Conservation (phyloP, 2,888 invertebrate species). For the Rhabditophanes sp. region DNA sequence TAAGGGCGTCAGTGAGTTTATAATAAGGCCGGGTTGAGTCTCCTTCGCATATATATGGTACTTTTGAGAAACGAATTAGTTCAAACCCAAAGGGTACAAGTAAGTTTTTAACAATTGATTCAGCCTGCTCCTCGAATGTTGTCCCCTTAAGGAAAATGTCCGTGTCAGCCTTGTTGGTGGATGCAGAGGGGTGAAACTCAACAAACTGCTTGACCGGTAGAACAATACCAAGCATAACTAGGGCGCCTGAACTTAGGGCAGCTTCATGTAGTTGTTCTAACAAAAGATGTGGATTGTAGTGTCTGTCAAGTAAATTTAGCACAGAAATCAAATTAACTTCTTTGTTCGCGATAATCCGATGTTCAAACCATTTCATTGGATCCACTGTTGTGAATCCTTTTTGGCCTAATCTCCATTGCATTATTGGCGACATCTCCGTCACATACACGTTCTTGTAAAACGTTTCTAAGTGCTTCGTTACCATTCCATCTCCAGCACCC, state of each 20-base stretch:
- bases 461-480: slow-evolving; percentile 63
- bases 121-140: slow-evolving; percentile 56
- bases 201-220: slow-evolving; percentile 85
- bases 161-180: no score
- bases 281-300: slow-evolving; percentile 65
- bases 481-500: slow-evolving; percentile 87
- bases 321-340: slow-evolving; percentile 69
- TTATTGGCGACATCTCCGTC: slow-evolving; percentile 73
- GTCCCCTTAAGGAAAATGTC: slow-evolving; percentile 43
- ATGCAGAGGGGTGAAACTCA: slow-evolving; percentile 57
- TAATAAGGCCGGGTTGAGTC: slow-evolving; percentile 50
- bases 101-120: slow-evolving; percentile 55
- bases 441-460: slow-evolving; percentile 60
- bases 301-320: slow-evolving; percentile 81
- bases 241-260: slow-evolving; percentile 54
- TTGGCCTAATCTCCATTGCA: slow-evolving; percentile 63
- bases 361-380: slow-evolving; percentile 25
- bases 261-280: slow-evolving; percentile 59
- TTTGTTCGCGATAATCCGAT: no score
- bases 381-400: slow-evolving; percentile 62
- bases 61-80: slow-evolving; percentile 66
- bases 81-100: slow-evolving; percentile 57
- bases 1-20: slow-evolving; percentile 29
- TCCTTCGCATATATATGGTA: slow-evolving; percentile 91
- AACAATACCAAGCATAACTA: slow-evolving; percentile 64